Evolutionary conservation across 2,797 vertebrate species (phyloP).

Genomic region (Anas bahamensis): DNA sequence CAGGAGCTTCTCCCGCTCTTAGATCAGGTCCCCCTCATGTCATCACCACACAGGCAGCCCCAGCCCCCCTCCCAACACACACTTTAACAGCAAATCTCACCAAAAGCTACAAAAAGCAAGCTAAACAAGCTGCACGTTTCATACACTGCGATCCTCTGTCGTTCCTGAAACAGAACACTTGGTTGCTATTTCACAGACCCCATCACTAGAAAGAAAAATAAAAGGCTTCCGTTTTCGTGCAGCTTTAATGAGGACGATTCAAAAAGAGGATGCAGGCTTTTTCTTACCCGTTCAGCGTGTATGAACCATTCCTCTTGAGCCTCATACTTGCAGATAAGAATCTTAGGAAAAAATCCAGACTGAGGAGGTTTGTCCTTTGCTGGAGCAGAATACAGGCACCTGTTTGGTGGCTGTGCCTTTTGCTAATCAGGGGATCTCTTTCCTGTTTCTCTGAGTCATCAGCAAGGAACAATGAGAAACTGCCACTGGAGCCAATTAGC

Average conservation of each 20-base stretch:
- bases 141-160: fast-evolving
- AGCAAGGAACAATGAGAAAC: constrained; percentile 56
- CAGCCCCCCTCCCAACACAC: background rate
- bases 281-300: constrained; percentile 88
- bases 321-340: constrained; percentile 85
- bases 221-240: background rate
- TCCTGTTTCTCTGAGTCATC: constrained; percentile 73
- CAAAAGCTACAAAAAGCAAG: background rate
- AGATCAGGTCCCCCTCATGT: background rate
- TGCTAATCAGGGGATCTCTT: constrained; percentile 51
- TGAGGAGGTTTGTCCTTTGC: constrained; percentile 68
- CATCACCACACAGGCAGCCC: background rate
- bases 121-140: background rate
- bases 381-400: constrained; percentile 64
- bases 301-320: constrained; percentile 88
- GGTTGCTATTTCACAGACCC: background rate
- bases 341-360: constrained; percentile 86
- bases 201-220: background rate
- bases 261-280: background rate
- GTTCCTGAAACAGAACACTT: background rate
- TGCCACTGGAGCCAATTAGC: constrained; percentile 19
- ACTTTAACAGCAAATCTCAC: background rate
- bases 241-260: background rate
- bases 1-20: background rate
- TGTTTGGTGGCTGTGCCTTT: constrained; percentile 42